Conservation (phyloP, 2,888 invertebrate species). For the Anodontia alba region DNA sequence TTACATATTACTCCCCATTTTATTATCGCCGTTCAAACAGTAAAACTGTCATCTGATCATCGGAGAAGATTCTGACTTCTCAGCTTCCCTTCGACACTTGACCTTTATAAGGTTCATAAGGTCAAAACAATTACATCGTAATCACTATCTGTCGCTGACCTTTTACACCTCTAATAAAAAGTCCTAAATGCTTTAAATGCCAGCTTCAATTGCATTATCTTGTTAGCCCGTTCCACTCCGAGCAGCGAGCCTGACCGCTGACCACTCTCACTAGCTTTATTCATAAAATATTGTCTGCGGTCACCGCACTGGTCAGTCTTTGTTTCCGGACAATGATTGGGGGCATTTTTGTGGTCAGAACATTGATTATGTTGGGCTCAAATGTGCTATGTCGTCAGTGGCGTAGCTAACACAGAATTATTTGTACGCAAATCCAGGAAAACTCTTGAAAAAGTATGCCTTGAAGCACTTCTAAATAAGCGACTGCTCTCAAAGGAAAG, state of each 20-base stretch:
- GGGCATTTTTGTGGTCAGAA: neutral
- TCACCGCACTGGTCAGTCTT: neutral
- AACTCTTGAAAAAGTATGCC: too few relatives aligned
- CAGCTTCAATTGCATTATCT: slow-evolving; percentile 32
- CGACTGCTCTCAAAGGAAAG: too few relatives aligned
- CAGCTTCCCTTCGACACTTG: slow-evolving; percentile 6
- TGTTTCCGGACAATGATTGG: neutral
- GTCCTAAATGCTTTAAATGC: slow-evolving; percentile 31
- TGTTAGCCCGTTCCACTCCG: neutral
- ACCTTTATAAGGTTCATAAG: slow-evolving; percentile 12
- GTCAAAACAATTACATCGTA: slow-evolving; percentile 11
- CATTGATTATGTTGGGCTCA: neutral
- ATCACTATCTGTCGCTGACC: slow-evolving; percentile 28
- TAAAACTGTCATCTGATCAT: neutral
- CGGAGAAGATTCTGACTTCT: neutral
- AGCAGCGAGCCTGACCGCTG: neutral
- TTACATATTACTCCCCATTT: too few relatives aligned
- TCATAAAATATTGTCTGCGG: neutral
- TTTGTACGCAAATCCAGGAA: too few relatives aligned
- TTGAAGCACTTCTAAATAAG: too few relatives aligned
- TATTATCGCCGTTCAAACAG: too few relatives aligned
- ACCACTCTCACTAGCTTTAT: neutral
- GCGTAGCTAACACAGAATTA: too few relatives aligned
- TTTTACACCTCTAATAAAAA: slow-evolving; percentile 28
- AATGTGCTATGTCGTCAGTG: neutral